Base-by-base conservation (phyloP, 2,888 invertebrate species). In the Campoletis raptor region DNA sequence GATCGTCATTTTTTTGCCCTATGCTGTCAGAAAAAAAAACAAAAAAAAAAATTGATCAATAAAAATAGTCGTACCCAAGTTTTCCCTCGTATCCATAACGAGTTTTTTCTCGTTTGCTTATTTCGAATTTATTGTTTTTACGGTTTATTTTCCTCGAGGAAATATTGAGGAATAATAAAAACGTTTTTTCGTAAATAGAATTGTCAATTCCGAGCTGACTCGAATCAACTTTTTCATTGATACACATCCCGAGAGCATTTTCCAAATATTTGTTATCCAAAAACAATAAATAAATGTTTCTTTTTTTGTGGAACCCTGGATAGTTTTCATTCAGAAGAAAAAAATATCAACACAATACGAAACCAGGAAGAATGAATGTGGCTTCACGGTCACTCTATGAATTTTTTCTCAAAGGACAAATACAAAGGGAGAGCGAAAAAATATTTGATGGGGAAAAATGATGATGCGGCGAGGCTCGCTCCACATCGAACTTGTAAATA, bases 21-120 rank as follows among this genome's bases (percentile, higher is more conserved):
- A n/a, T 30, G 30, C 30, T 30, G 30, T 30, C 30, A 30, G 3
- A 30, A 30, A 30, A 30, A 30, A 30, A 30, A 2, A n/a, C n/a
- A n/a, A n/a, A 80, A 69, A 72, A 85, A 88, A 61, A 12, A 12
- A 15, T 54, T 5, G 6, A 6, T 61, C 30, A 8, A 21, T 61
- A 2, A 30, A 61, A 30, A 61, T 30, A 1, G 24, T 9, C 4
- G 24, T 4, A 9, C 7, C 2, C 10, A 54, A 21, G 2, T 10
- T 9, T 24, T 10, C 30, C 61, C n/a, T 30, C 61, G 15, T n/a
- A 15, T 61, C 15, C 30, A 0, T 7, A 61, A 5, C 6, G 30
- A 30, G 12, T 77, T 40, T 80, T 36, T 72, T 52, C n/a, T 30
- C 52, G 9, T 36, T 30, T 74, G 30, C 61, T 64, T 83, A 77